Evolutionary conservation across 2,888 invertebrate genomes (phyloP).

Genomic region (Hirtodrosophila histrioides): DNA sequence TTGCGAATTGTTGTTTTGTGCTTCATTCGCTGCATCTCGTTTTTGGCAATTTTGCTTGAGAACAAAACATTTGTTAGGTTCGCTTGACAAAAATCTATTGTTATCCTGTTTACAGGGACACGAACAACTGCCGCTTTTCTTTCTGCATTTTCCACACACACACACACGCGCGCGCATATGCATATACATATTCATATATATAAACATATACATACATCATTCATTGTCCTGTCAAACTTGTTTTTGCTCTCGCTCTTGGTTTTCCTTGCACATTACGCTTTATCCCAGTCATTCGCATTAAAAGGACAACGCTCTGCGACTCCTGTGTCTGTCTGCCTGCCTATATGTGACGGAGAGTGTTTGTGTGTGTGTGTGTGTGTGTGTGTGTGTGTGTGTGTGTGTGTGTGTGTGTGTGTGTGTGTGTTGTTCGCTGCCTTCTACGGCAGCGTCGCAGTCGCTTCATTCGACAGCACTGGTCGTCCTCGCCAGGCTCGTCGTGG

Average conservation of each 20-base stretch:
- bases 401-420: constrained; percentile 26
- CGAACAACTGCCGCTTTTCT: constrained; percentile 71
- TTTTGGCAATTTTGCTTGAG: constrained; percentile 46
- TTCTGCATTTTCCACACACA: constrained; percentile 58
- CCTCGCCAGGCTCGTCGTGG: constrained; percentile 65
- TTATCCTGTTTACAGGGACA: constrained; percentile 14
- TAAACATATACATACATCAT: constrained; percentile 18
- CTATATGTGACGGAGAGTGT: constrained; percentile 3
- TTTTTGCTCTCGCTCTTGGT: constrained; percentile 62
- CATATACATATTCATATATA: background rate
- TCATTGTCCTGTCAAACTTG: constrained; percentile 74
- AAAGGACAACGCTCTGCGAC: constrained; percentile 76
- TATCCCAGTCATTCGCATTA: constrained; percentile 70
- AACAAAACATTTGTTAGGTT: constrained; percentile 26
- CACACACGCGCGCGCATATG: constrained; percentile 8
- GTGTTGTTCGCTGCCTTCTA: constrained; percentile 40
- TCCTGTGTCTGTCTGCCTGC: constrained; percentile 26
- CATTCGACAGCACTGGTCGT: constrained; percentile 39
- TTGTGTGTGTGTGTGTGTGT: constrained; percentile 29
- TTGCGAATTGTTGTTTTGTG: constrained; percentile 50
- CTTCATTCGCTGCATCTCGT: constrained; percentile 63
- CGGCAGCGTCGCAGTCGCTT: constrained; percentile 30
- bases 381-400: constrained; percentile 29
- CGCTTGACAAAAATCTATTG: constrained; percentile 48
- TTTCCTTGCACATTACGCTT: constrained; percentile 69